Evolutionary conservation across 2,113 vertebrate species (phyloP), one percentile per base, ranked within the genome.

Genomic region (Lasiurus borealis): DNA sequence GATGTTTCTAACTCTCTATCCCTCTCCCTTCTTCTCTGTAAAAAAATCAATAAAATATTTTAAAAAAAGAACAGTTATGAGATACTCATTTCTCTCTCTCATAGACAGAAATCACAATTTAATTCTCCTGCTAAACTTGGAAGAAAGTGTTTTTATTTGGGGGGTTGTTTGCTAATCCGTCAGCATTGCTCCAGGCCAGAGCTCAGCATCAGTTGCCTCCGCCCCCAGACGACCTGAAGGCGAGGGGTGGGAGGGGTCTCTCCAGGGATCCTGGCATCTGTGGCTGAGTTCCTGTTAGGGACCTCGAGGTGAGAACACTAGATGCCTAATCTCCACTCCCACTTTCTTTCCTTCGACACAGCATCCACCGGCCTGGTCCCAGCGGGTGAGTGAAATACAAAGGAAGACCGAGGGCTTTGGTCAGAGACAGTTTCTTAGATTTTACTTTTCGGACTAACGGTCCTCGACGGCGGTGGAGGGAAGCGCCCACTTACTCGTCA

Each of bases 401-500:
- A 87, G 48, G 59, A 27, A 62, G 68, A 83, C 5, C 15, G 81
- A 93, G 83, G 86, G 52, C 93, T 92, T 94, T 88, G 46, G 64
- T 54, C 59, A 81, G 71, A 95, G 78, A 91, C n/a, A 89, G 12
- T 66, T 84, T 46, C 80, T 75, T 71, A 87, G 88, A 78, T 71
- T 86, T 89, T 76, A 83, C 81, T 84, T 36, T 69, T 78, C 93
- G 92, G 50, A 90, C 9, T 73, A 92, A 34, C 68, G 76, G n/a
- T 76, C 29, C 4, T n/a, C 31, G 64, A 46, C 82, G 64, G 69
- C 2, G 16, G 8, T 40, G 9, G 36, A 66, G 85, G 91, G 66
- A 23, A 90, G 82, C 92, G 80, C 18, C 4, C 73, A 99, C 98
- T 98, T 98, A 99, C 99, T 99, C 99, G 97, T 99, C 99, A 97